Evolutionary conservation across 2,797 vertebrate genomes (phyloP).

Genomic region (Natrix natrix): DNA sequence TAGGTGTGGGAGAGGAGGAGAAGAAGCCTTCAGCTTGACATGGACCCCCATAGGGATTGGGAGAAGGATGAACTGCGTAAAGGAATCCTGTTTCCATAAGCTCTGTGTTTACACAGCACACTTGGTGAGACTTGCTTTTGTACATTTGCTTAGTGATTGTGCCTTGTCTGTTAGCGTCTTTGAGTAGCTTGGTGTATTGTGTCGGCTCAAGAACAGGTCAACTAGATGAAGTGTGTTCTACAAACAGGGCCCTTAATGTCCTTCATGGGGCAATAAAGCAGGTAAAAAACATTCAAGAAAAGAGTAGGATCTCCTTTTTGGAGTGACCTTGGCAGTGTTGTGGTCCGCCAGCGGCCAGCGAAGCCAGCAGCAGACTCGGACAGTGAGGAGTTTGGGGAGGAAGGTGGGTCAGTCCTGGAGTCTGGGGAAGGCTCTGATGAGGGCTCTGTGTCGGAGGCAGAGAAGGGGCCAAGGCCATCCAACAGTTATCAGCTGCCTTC

Average conservation of each 20-base stretch:
- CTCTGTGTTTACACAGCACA: neutral
- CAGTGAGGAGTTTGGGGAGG: no score
- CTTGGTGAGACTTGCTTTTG: neutral
- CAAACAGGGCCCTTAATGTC: neutral
- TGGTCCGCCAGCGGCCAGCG: no score
- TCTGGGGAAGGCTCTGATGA: no score
- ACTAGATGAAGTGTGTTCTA: neutral
- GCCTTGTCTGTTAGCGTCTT: neutral
- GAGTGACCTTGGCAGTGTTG: neutral
- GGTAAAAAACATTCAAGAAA: neutral
- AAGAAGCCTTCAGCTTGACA: neutral
- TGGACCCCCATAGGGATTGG: neutral
- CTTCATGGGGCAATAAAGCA: neutral
- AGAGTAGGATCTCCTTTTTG: neutral
- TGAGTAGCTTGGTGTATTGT: neutral
- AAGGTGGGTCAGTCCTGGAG: no score
- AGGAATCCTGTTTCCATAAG: neutral
- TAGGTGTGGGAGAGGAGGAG: neutral
- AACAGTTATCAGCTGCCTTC: no score
- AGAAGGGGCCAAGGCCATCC: no score
- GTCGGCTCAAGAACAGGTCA: neutral
- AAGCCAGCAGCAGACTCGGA: no score
- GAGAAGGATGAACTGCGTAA: neutral
- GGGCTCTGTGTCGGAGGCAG: no score
- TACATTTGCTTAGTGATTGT: neutral